Evolutionary conservation across 2,113 vertebrate species (phyloP).

Genomic region (Steatornis caripensis): DNA sequence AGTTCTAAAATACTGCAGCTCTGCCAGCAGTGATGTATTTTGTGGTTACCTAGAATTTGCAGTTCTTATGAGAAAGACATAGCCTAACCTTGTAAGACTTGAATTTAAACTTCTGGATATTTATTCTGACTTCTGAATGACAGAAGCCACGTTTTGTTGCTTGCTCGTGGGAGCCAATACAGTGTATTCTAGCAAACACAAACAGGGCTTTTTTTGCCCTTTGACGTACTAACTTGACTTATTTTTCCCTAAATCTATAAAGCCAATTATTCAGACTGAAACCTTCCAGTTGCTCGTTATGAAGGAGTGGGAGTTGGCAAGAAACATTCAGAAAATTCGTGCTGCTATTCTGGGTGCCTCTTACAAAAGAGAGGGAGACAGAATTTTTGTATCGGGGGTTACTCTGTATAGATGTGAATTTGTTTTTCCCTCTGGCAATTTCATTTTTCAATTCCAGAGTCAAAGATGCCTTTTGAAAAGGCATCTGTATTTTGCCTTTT

Average conservation of each 20-base stretch:
- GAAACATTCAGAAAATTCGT: slow-evolving; percentile 8
- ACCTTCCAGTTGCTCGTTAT: slow-evolving; percentile 27
- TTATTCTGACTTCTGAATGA: not conserved
- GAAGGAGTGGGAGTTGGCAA: slow-evolving; percentile 18
- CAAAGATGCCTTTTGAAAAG: not conserved
- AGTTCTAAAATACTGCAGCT: not conserved
- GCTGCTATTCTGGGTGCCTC: not conserved
- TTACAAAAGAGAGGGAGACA: not conserved
- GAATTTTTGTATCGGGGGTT: not conserved
- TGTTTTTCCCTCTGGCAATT: not conserved
- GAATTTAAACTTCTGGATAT: not conserved
- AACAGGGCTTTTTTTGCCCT: not conserved
- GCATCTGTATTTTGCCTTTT: not conserved
- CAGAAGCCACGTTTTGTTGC: not conserved
- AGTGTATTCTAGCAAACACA: not conserved
- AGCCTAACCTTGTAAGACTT: not conserved
- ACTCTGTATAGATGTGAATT: not conserved
- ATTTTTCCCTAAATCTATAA: slow-evolving; percentile 16
- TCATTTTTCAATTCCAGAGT: not conserved
- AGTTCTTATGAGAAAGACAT: not conserved
- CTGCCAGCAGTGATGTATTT: not conserved
- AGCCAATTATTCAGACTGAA: slow-evolving; percentile 20
- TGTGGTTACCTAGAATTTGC: not conserved
- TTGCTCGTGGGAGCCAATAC: not conserved
- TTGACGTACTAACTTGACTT: not conserved